Evolutionary conservation across 2,888 invertebrate genomes (phyloP), one percentile per base, ranked within the genome.

Genomic region (Iselma pallidipennis): DNA sequence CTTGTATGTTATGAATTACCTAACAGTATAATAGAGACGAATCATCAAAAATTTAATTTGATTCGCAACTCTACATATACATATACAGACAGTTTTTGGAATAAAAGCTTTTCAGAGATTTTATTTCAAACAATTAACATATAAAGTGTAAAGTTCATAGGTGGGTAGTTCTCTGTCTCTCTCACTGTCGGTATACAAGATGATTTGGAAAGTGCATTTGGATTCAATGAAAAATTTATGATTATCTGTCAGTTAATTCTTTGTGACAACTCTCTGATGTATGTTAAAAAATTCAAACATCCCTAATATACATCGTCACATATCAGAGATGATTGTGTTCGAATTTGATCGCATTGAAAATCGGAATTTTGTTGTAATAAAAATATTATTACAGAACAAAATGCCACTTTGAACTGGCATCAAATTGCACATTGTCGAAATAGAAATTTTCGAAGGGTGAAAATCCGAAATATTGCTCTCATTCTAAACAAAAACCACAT

Each of bases 181-280:
- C n/a, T n/a, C n/a, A n/a, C n/a, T n/a, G n/a, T n/a, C n/a, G 45
- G 21, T 45, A 21, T 6, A 45, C 16, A 21, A 10, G 21, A 10
- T 45, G 45, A 45, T 45, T 21, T 45, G 51, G 51, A 51, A 51
- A 51, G 51, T 31, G 51, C 51, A 51, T 51, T 51, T 51, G 51
- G n/a, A 31, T 28, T 6, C 29, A 51, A 31, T 51, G 29, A 7
- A 51, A 51, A 14, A 51, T 51, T 29, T 31, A 51, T 31, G 19
- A 31, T 45, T 21, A 31, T 19, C 29, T 51, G 51, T 29, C 51
- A 51, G 29, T 29, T 31, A 28, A 29, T 51, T 31, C 51, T 51
- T 51, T 31, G n/a, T n/a, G 28, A 51, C 51, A 51, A 51, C 21
- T 16, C 51, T 19, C 19, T 42, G 19, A 10, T 42, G 2, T 7